phyloP scores from a whole-genome alignment of 2,797 vertebrate species.

The Loris lydekkerianus region DNA sequence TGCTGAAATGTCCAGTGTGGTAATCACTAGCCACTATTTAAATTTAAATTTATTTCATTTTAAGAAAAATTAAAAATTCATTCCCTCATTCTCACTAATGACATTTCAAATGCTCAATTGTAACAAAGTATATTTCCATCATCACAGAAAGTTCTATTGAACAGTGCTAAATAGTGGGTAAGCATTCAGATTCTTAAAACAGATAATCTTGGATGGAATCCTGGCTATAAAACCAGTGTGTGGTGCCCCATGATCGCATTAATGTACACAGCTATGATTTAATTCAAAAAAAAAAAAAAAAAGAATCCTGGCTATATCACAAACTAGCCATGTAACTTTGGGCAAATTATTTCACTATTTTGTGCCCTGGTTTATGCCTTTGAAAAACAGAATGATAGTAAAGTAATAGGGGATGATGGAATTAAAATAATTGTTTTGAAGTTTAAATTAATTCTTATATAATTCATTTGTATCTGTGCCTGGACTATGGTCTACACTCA shows the following conservation, averaged over 20 bases:
- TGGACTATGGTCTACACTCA: neutral
- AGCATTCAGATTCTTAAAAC: neutral
- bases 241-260: too few relatives aligned
- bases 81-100: neutral
- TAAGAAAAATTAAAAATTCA: constrained; percentile 41
- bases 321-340: neutral
- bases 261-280: too few relatives aligned
- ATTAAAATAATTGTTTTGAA: constrained; percentile 37
- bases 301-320: neutral
- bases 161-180: neutral
- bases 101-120: neutral
- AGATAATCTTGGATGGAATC: neutral
- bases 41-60: neutral
- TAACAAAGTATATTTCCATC: neutral
- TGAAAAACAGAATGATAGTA: constrained; percentile 4
- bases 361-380: constrained; percentile 35
- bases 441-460: constrained; percentile 7
- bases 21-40: neutral
- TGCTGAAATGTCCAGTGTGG: neutral
- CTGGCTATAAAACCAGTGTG: neutral
- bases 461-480: constrained; percentile 10
- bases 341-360: neutral
- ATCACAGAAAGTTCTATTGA: neutral
- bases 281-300: too few relatives aligned
- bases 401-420: neutral